Evolutionary conservation across 2,113 vertebrate genomes (phyloP).

Genomic region (Hippopotamus amphibius): DNA sequence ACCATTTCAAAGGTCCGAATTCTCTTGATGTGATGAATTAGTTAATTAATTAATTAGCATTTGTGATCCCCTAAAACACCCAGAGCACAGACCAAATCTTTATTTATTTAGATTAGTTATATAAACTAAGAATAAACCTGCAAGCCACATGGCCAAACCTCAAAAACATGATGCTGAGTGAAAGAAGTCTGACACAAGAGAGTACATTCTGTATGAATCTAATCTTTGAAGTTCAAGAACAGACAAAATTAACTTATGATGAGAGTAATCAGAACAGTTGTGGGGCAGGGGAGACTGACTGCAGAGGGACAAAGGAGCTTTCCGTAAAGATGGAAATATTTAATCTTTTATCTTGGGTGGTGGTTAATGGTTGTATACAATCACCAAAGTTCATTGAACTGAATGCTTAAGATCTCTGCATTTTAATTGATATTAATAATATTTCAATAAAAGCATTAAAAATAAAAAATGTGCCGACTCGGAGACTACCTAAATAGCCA

Average conservation of each 20-base stretch:
- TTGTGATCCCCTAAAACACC: neutral
- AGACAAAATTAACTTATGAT: neutral
- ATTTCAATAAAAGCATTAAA: neutral
- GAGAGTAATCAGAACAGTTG: neutral
- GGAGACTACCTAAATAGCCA: neutral
- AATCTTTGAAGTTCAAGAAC: neutral
- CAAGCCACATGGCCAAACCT: neutral
- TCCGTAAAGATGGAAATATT: neutral
- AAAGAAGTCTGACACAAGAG: neutral
- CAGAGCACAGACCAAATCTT: slow-evolving; percentile 20
- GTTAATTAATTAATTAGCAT: neutral
- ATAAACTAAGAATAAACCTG: neutral
- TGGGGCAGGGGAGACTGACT: neutral
- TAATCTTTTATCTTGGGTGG: neutral
- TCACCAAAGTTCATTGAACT: neutral
- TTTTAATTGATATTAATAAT: neutral
- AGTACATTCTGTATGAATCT: neutral
- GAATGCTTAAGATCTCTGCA: neutral
- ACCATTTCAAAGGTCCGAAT: neutral
- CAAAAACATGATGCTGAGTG: neutral
- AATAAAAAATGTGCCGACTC: neutral
- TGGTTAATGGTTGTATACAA: neutral
- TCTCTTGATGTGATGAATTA: neutral
- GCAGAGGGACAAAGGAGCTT: neutral
- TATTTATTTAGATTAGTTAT: slow-evolving; percentile 1